Evolutionary conservation across 2,113 vertebrate genomes (phyloP).

Genomic region (Mus pahari): DNA sequence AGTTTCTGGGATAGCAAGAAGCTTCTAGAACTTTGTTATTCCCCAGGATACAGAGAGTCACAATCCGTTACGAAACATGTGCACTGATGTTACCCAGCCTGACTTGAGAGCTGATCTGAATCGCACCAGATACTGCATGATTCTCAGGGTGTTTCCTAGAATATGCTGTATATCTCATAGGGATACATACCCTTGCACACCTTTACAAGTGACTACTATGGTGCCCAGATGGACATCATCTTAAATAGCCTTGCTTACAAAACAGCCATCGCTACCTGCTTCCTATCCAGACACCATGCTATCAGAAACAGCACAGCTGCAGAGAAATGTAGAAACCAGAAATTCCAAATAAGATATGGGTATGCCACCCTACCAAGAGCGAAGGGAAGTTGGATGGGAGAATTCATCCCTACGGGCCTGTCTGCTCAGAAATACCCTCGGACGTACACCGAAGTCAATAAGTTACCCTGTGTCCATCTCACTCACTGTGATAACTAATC

Average conservation of each 20-base stretch:
- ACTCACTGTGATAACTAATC: neutral
- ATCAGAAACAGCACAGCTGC: neutral
- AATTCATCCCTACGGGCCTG: neutral
- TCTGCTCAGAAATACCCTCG: neutral
- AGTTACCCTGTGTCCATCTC: no score
- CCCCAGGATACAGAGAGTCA: neutral
- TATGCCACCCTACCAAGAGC: neutral
- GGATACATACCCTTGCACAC: neutral
- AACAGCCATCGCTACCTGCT: neutral
- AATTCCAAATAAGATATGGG: neutral
- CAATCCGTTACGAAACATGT: neutral
- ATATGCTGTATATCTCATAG: neutral
- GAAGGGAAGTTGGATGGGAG: neutral
- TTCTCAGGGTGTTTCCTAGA: neutral
- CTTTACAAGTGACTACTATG: neutral
- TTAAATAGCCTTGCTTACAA: neutral
- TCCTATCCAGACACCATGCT: fast-evolving
- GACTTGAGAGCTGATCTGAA: neutral
- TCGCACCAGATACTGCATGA: neutral
- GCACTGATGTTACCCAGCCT: neutral
- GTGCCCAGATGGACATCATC: neutral
- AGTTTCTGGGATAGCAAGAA: neutral
- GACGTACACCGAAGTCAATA: neutral
- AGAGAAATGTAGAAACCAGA: neutral
- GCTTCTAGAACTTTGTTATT: neutral